Base-by-base conservation (phyloP, 2,113 vertebrate genomes). In the Ammospiza caudacuta region DNA sequence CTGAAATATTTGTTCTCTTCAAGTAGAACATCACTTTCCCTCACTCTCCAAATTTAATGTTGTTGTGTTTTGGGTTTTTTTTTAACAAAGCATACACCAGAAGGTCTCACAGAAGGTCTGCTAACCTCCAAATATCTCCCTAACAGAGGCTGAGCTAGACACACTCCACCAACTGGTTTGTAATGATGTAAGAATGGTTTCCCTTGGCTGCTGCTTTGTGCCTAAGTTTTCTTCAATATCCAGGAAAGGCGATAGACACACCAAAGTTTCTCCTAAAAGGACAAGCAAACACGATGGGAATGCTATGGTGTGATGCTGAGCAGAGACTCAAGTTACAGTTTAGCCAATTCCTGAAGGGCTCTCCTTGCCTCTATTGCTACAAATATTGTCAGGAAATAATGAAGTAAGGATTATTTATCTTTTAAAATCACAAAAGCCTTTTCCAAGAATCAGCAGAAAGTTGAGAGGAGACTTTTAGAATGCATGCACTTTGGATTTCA, bases 241-340 rank as follows among this genome's bases (percentile, higher is more conserved):
- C 41, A 54, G 17, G 28, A 68, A 62, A 58, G 8, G 22, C 9
- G 7, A 82, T 2, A 62, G 19, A 33, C 14, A 84, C 81, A 62
- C 3, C 24, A 37, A 82, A 82, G 15, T n/a, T 72, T 49, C 29
- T 66, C 55, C n/a, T 73, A 14, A 69, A 81, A 83, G 35, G 35
- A 49, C 22, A 73, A 66, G 57, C 8, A 69, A 74, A 57, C 15
- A 12, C 2, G 1, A 52, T 27, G 20, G 20, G 61, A 92, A 67
- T 9, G 31, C 22, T 54, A 46, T 11, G 9, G 9, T 2, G 1
- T 54, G 31, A 49, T 28, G 31, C 63, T 0, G 0, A 87, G 20
- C 51, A 78, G 61, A 74, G 21, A 31, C 24, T 54, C 27, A 44
- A 49, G 46, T 66, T 37, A 70, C 14, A 46, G 46, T 27, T 41